These are phyloP conservation scores for Chiloscyllium punctatum DNA, from an alignment of 2,797 vertebrate genomes.

Conservation along the genomic window DNA sequence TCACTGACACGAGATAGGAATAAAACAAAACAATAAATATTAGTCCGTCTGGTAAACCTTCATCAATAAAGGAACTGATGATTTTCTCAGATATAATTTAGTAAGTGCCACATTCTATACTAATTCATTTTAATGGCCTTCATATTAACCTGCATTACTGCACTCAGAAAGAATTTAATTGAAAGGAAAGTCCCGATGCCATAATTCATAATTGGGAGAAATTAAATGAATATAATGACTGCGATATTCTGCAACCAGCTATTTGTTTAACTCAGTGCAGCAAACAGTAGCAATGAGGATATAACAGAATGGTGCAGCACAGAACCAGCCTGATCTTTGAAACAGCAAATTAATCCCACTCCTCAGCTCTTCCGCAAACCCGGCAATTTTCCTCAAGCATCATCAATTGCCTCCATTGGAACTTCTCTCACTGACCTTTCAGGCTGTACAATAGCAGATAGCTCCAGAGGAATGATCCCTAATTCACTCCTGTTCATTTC, in stretches of 20 bases:
- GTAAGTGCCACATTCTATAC: neutral
- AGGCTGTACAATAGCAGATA: neutral
- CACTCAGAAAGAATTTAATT: neutral
- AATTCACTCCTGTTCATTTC: neutral
- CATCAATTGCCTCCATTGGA: neutral
- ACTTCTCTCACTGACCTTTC: neutral
- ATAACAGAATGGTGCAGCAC: neutral
- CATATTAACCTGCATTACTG: constrained; percentile 8
- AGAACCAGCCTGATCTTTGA: neutral
- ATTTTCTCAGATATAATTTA: neutral
- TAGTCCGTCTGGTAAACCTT: neutral
- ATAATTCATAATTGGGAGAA: neutral
- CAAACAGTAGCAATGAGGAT: neutral
- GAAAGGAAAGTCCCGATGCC: neutral
- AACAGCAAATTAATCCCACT: neutral
- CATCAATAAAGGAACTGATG: neutral
- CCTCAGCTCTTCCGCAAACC: neutral
- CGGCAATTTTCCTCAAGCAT: neutral
- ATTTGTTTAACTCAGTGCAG: neutral
- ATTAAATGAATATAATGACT: constrained; percentile 15
- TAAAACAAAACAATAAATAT: neutral
- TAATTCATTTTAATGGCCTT: constrained; percentile 12
- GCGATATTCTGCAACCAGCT: neutral
- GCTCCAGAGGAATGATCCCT: neutral
- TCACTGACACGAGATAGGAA: neutral